Evolutionary conservation across 2,888 invertebrate genomes (phyloP), one percentile per base, ranked within the genome.

Genomic region (Euspilapteryx auroguttella): DNA sequence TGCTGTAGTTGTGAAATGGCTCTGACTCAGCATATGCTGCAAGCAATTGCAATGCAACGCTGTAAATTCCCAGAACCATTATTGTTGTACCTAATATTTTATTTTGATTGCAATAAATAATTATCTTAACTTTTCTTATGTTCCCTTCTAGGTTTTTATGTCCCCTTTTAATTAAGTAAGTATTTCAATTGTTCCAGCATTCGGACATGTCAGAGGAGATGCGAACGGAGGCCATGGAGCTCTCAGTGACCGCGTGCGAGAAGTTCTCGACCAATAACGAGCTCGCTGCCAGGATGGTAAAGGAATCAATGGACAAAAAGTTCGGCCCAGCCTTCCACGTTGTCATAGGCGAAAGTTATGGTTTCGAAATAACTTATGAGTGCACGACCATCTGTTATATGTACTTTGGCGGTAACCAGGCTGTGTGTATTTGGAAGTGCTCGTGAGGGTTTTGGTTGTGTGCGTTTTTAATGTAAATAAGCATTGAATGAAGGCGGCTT

Each of bases 201-300:
- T 86, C 89, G 2, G 96, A 97, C 58, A 95, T 97, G 95, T 79
- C 83, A 14, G 94, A 95, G 42, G 95, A 96, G 64, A 91, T 94
- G 86, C 86, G 86, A 44, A 80, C 80, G 15, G 96, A 97, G 66
- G 87, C 89, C 1, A 83, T 95, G 65, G 95, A 96, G 58, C 63
- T 94, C 38, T 89, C 90, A 37, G 91, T 94, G 29, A 92, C 94
- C 3, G 95, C 95, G 1, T 94, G 94, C 54, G 96, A 97, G 66
- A 95, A 95, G 69, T 88, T 81, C 63, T 75, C 90, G 0, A 69
- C 83, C 5, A 95, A 94, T 66, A 92, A 94, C 46, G 82, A 94
- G 83, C 79, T 83, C 39, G 95, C 95, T 1, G 94, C 97, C n/a
- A 85, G 83, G 42, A 86, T 90, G 81, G 92, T 97, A 30, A 97